These are phyloP conservation scores for Drosophila watanabei DNA, from an alignment of 1,140 invertebrate genomes.

Conservation along the genomic window DNA sequence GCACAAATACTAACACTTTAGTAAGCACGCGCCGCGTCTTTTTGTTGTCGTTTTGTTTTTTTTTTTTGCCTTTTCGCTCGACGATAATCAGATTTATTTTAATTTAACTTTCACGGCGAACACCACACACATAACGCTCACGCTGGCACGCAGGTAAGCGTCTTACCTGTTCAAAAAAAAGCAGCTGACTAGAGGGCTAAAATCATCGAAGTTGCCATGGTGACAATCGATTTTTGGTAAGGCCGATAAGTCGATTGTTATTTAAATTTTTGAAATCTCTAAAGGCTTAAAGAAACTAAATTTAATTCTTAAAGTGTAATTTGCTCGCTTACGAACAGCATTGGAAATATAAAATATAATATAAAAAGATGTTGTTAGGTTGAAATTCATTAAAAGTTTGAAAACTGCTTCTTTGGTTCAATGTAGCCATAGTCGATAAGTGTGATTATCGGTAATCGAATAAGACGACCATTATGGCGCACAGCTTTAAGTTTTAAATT, in stretches of 20 bases:
- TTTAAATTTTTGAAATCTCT: neutral
- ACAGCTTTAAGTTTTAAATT: neutral
- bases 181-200: constrained; percentile 8
- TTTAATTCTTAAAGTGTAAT: neutral
- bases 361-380: too few species aligned
- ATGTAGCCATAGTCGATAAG: too few species aligned
- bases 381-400: too few species aligned
- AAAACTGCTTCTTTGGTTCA: too few species aligned
- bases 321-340: too few species aligned
- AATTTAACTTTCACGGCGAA: constrained; percentile 53
- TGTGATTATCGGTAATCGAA: neutral
- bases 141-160: constrained; percentile 24
- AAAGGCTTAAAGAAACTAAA: neutral
- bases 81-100: constrained; percentile 53
- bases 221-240: neutral
- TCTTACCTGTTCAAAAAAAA: constrained; percentile 41
- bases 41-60: constrained; percentile 39
- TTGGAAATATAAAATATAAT: neutral
- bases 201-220: neutral
- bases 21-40: constrained; percentile 45
- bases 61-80: constrained; percentile 19
- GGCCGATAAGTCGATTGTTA: neutral
- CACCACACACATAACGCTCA: constrained; percentile 34
- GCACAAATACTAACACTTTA: constrained; percentile 27
- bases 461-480: neutral